Conservation (phyloP, 2,888 invertebrate species). For the Serrognathus titanus region DNA sequence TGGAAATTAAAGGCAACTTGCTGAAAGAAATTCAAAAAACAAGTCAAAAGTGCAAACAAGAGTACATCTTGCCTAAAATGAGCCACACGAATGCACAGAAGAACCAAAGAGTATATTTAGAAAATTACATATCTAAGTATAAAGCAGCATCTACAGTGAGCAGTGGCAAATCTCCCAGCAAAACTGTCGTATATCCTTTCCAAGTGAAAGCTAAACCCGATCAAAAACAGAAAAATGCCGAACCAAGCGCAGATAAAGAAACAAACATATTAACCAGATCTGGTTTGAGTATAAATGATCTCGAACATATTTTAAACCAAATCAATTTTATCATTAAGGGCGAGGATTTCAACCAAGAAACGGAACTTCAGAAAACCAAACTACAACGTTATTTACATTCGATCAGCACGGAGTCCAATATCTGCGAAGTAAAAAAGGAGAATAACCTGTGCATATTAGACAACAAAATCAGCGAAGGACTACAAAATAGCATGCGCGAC, state of each 20-base stretch:
- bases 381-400: slow-evolving; percentile 7
- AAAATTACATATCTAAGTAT: background rate
- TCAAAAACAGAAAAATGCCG: background rate
- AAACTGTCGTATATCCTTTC: background rate
- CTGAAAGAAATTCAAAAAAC: background rate
- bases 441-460: background rate
- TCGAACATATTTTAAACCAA: slow-evolving; percentile 17
- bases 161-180: too few species aligned
- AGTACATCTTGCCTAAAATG: background rate
- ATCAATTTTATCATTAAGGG: slow-evolving; percentile 12
- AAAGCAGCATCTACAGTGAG: too few species aligned
- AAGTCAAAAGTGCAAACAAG: background rate
- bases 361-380: slow-evolving; percentile 8
- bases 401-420: slow-evolving; percentile 3
- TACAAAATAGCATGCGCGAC: background rate
- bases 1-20: slow-evolving; percentile 2
- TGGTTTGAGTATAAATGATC: slow-evolving; percentile 5
- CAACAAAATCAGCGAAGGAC: background rate
- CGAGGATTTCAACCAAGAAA: slow-evolving; percentile 2
- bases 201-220: background rate
- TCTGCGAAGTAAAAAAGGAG: background rate
- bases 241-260: slow-evolving; percentile 3
- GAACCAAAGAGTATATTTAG: background rate
- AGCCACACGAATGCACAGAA: background rate
- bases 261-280: slow-evolving; percentile 2